Evolutionary conservation across 2,113 vertebrate species (phyloP).

Genomic region (Rattus norvegicus): GRCr8 NC_086024.1:55783001-55783500

Average conservation of each 20-base stretch:
- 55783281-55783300: background rate
- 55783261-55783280: background rate
- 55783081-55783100: background rate
- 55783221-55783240: background rate
- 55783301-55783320: background rate
- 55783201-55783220: background rate
- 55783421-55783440: constrained; percentile 2
- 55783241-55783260: background rate
- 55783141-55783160: background rate
- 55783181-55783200: background rate
- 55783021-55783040: background rate
- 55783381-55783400: background rate
- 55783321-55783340: background rate
- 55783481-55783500: constrained; percentile 8
- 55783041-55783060: background rate
- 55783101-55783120: background rate
- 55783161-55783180: background rate
- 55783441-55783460: constrained; percentile 17
- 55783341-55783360: background rate
- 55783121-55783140: background rate
- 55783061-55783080: background rate
- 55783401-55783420: background rate
- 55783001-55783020: background rate
- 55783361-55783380: background rate
- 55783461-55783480: constrained; percentile 2